Conservation (phyloP, 2,113 vertebrate genomes). For the Aphyosemion australe region DNA sequence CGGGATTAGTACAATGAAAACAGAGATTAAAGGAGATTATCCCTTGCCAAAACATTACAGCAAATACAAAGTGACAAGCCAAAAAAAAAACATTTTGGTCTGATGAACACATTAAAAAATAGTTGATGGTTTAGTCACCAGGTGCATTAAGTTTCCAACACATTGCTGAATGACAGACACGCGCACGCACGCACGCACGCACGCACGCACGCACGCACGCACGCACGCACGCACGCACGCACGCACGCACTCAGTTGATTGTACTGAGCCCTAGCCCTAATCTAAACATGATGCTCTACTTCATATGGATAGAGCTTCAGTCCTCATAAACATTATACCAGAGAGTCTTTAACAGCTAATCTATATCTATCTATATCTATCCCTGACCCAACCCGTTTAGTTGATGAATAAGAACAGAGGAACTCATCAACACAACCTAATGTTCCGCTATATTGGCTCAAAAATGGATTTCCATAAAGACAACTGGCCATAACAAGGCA, state of each 20-base stretch:
- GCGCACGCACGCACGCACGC: too few species aligned
- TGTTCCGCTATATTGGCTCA: too few species aligned
- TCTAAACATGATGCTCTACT: not conserved
- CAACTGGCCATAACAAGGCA: too few species aligned
- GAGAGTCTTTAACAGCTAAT: too few species aligned
- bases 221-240: too few species aligned
- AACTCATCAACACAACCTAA: too few species aligned
- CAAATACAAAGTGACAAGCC: conserved; percentile 27
- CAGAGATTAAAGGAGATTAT: conserved; percentile 21
- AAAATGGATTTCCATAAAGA: too few species aligned
- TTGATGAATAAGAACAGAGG: too few species aligned
- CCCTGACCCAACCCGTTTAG: too few species aligned
- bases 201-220: too few species aligned
- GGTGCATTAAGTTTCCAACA: conserved; percentile 13
- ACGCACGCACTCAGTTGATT: not conserved
- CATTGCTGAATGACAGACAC: conserved; percentile 18
- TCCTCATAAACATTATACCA: not conserved
- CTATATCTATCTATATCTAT: too few species aligned
- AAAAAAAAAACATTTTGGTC: conserved; percentile 37
- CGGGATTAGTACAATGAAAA: conserved; percentile 38
- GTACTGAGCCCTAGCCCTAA: not conserved
- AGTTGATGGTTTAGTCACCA: conserved; percentile 38
- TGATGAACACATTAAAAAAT: conserved; percentile 21
- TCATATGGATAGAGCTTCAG: not conserved
- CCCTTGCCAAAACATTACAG: conserved; percentile 9